Evolutionary conservation across 2,113 vertebrate species (phyloP).

Genomic region (Camelus dromedarius): DNA sequence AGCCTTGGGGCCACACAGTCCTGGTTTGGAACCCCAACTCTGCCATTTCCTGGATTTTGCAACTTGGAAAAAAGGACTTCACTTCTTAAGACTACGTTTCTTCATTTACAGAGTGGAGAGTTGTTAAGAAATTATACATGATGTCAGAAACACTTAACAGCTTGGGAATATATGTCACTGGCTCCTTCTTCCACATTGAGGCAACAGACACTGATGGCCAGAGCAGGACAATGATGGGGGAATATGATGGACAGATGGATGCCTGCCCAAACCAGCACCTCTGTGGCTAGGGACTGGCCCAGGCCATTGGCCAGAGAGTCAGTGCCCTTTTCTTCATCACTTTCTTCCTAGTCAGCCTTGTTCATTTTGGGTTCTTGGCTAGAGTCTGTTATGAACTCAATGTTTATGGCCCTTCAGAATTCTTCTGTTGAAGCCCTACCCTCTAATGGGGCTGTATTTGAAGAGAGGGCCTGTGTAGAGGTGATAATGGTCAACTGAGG

Average conservation of each 20-base stretch:
- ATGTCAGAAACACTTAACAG: too few species aligned
- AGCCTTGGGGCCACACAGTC: not conserved
- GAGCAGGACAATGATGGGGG: not conserved
- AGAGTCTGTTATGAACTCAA: not conserved
- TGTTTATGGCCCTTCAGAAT: not conserved
- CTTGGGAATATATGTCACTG: not conserved
- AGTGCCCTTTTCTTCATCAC: not conserved
- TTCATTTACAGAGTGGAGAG: not conserved
- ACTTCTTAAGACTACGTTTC: not conserved
- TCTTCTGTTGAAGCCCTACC: not conserved
- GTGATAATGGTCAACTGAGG: not conserved
- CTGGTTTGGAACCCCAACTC: not conserved
- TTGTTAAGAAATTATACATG: not conserved
- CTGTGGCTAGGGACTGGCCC: too few species aligned
- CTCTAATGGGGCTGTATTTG: not conserved
- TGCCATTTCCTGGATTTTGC: not conserved
- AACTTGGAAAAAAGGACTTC: not conserved
- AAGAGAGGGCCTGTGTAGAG: not conserved
- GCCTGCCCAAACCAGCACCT: not conserved
- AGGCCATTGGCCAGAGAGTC: not conserved
- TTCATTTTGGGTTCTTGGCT: not conserved
- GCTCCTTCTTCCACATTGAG: not conserved
- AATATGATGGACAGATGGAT: too few species aligned
- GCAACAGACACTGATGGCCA: not conserved
- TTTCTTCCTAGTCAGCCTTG: not conserved